Conservation (phyloP, 2,797 vertebrate species). For the Heterohyrax brucei region DNA sequence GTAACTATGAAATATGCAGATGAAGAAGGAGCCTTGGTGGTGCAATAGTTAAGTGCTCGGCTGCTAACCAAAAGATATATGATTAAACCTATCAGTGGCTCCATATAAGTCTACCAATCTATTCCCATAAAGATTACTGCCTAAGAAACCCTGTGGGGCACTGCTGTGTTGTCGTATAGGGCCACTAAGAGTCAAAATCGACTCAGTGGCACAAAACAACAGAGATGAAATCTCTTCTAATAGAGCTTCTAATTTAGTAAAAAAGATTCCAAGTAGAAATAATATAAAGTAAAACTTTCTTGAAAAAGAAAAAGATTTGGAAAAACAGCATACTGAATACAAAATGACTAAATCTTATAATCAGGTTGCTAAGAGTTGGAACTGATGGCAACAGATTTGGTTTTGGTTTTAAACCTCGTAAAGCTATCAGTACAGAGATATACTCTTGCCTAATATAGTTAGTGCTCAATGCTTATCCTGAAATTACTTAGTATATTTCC, state of each 20-base stretch:
- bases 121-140: background rate
- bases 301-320: background rate
- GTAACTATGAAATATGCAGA: background rate
- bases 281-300: background rate
- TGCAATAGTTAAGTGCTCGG: background rate
- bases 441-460: background rate
- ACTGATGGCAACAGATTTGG: too few species aligned
- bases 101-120: background rate
- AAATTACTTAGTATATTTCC: slow-evolving; percentile 4
- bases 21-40: background rate
- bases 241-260: slow-evolving; percentile 12
- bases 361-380: too few species aligned
- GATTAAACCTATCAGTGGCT: background rate
- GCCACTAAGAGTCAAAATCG: background rate
- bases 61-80: background rate
- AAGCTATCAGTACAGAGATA: background rate
- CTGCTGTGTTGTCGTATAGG: background rate
- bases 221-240: background rate
- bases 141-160: background rate
- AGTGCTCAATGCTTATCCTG: background rate
- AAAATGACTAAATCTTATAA: background rate
- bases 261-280: background rate
- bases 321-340: background rate
- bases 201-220: background rate
- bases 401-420: background rate